Base-by-base conservation (phyloP, 1,140 invertebrate species). In the Dinothrombium tinctorium region DNA sequence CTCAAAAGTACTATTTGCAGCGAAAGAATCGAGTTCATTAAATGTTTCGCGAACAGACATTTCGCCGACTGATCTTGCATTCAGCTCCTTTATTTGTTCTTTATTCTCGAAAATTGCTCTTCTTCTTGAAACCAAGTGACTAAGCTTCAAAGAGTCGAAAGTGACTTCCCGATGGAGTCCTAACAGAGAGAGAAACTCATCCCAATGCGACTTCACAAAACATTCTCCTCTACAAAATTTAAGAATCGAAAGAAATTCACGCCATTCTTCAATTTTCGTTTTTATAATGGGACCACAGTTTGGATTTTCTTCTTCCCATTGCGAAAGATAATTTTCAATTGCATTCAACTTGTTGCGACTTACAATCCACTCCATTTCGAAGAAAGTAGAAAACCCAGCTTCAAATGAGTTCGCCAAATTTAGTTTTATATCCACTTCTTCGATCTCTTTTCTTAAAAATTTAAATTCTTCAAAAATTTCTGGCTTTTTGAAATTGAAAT, bases 171-270 rank as follows among this genome's bases (percentile, higher is more conserved):
- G 62, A 50, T 71, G 74, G 40, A 90, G 70, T 11, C 71, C 66
- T 0, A 95, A 52, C 7, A 95, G 55, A 20, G 68, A 62, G 53
- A 77, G 87, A 44, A 95, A 66, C 56, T 95, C 80, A 9, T 72
- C 61, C 92, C 92, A 99, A 54, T 98, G 90, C 46, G 82, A 80
- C 33, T 89, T 79, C 5, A 79, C 82, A 39, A 98, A 74, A 46
- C 80, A 73, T 46, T 87, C 76, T 1, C 86, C 84, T 41, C 76
- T 56, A 58, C 53, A 87, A 58, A 59, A 74, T 54, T 63, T 72
- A 47, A 66, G 50, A 48, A 60, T 62, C 46, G 69, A 59, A 59
- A 77, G 52, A 61, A 71, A 53, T 41, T 59, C 60, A 57, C 26
- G 2, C 37, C 42, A 47, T 4, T 37, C 37, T 35, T 44, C 35